These are phyloP conservation scores for Mastigias papua DNA, from an alignment of 30 jellyfish, hydroid and myxozoan genomes.

Conservation along the genomic window DNA sequence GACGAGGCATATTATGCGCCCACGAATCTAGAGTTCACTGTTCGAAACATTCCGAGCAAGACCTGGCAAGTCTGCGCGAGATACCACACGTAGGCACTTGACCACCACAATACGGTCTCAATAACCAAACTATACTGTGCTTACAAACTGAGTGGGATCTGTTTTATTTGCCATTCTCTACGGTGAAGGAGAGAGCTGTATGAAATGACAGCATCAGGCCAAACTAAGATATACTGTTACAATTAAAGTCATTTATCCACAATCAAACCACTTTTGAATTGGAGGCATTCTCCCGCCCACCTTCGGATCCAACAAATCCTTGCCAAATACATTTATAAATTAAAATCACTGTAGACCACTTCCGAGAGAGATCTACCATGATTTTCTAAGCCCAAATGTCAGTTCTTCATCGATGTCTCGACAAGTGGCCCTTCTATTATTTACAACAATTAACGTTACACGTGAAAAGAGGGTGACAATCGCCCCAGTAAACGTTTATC, in stretches of 20 bases:
- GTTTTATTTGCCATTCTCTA: background rate
- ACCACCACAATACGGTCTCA: background rate
- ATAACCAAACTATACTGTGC: background rate
- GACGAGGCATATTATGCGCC: too few relatives aligned
- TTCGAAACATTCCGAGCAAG: too few relatives aligned
- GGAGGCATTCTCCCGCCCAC: constrained; percentile 18
- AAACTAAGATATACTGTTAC: constrained; percentile 2
- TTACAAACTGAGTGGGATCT: background rate
- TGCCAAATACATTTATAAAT: constrained; percentile 22
- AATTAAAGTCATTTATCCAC: background rate
- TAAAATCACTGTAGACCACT: constrained; percentile 17
- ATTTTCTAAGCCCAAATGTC: constrained; percentile 3
- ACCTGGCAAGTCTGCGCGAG: background rate
- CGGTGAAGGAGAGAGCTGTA: background rate
- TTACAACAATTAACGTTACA: background rate
- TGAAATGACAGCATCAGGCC: background rate
- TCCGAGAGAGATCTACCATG: constrained; percentile 25
- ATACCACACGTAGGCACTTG: background rate
- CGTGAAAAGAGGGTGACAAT: constrained; percentile 45
- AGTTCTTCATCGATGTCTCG: background rate
- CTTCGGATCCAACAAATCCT: constrained; percentile 24
- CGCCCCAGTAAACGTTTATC: background rate
- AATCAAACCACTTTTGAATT: background rate
- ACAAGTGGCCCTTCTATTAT: background rate
- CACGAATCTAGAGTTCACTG: too few relatives aligned